phyloP scores from a whole-genome alignment of 2,888 invertebrate species.

The Coenonympha glycerion region DNA sequence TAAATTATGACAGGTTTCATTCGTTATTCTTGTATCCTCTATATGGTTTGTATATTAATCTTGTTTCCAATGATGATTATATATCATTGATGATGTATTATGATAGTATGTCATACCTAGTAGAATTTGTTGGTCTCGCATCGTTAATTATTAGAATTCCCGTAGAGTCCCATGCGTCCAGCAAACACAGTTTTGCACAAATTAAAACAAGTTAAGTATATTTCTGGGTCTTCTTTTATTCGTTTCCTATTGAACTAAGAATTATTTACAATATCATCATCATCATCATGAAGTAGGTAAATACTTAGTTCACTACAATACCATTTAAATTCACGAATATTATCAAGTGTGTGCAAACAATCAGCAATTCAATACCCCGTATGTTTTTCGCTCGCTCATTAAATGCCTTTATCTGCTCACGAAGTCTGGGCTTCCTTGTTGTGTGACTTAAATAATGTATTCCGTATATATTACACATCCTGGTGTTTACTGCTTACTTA shows the following conservation, averaged over 20 bases:
- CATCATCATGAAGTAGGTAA: background rate
- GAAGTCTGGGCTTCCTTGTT: slow-evolving; percentile 36
- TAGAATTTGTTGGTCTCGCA: slow-evolving; percentile 4
- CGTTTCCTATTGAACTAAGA: background rate
- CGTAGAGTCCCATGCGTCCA: background rate
- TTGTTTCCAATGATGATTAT: slow-evolving; percentile 12
- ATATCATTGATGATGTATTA: background rate
- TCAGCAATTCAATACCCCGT: slow-evolving; percentile 5
- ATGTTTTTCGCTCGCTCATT: slow-evolving; percentile 34
- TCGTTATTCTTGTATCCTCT: slow-evolving; percentile 20
- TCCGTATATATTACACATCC: slow-evolving; percentile 26
- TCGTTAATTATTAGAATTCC: background rate
- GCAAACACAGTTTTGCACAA: no score
- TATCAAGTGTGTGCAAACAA: background rate
- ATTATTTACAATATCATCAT: background rate
- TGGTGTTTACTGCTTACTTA: no score
- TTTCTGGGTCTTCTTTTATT: background rate
- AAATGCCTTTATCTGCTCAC: slow-evolving; percentile 34
- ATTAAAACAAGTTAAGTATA: no score
- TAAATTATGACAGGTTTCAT: slow-evolving; percentile 25
- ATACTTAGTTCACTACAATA: background rate
- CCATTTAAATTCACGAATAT: slow-evolving; percentile 3
- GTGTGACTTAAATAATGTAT: slow-evolving; percentile 29
- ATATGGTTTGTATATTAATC: slow-evolving; percentile 16
- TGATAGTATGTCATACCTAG: no score